Evolutionary conservation across 2,888 invertebrate species (phyloP).

Genomic region (Clitarchus hookeri): DNA sequence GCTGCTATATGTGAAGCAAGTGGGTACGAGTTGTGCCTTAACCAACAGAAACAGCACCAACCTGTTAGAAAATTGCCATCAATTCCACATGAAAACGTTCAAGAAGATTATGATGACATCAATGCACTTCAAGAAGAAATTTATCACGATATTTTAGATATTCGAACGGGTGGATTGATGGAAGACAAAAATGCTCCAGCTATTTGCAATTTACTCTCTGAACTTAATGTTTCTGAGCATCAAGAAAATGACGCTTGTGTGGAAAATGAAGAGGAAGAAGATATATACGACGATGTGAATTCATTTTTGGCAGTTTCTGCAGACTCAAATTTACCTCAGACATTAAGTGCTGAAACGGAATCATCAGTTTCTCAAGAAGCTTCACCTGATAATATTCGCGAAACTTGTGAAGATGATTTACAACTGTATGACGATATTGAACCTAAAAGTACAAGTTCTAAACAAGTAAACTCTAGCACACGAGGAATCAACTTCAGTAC

Average conservation of each 20-base stretch:
- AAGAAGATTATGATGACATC: conserved; percentile 34
- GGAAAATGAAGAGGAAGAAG: conserved; percentile 23
- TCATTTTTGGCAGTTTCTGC: background rate
- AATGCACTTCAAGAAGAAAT: conserved; percentile 26
- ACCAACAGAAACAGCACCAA: background rate
- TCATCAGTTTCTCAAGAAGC: background rate
- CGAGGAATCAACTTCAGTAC: background rate
- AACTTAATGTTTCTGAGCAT: background rate
- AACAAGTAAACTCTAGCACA: background rate
- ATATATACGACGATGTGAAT: conserved; percentile 32
- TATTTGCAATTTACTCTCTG: background rate
- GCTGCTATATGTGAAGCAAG: conserved; percentile 42
- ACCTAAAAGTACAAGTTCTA: conserved; percentile 15
- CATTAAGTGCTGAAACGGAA: background rate
- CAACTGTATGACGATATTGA: conserved; percentile 37
- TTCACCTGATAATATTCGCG: background rate
- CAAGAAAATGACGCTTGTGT: background rate
- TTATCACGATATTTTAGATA: conserved; percentile 34
- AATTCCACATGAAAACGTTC: conserved; percentile 21
- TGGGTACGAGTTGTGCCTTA: background rate
- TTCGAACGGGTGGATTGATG: background rate
- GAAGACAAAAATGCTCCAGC: background rate
- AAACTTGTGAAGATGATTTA: conserved; percentile 23
- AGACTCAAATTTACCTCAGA: background rate
- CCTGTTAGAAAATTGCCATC: conserved; percentile 29